A percentile compares a stretch with the other conserved stretches of the same genome.
phyloP scores from a whole-genome alignment of 2,888 invertebrate genomes.

The Halictus ligatus region DNA sequence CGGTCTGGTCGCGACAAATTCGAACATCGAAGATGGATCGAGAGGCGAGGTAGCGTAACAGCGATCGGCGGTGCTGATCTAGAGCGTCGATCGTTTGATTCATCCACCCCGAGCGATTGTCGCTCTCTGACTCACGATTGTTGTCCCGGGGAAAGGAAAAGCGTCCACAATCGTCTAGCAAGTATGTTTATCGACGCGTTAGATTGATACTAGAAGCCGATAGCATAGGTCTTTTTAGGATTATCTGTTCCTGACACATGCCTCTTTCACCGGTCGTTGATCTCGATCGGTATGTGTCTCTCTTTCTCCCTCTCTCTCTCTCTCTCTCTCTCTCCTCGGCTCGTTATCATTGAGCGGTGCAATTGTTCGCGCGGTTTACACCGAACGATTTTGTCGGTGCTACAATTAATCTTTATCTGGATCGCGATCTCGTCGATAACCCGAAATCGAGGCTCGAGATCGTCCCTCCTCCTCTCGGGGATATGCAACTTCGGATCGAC shows the following conservation, averaged over 20 bases:
- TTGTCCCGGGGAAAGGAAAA: constrained; percentile 11
- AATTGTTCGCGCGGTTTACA: constrained; percentile 28
- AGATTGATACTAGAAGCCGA: constrained; percentile 40
- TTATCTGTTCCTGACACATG: constrained; percentile 44
- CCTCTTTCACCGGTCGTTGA: constrained; percentile 53
- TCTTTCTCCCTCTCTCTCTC: background rate
- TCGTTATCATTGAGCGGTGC: constrained; percentile 14
- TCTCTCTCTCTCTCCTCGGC: background rate
- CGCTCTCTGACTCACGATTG: constrained; percentile 4
- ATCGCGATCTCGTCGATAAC: constrained; percentile 8
- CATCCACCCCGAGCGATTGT: background rate
- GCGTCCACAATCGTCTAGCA: constrained; percentile 29
- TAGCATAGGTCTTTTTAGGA: constrained; percentile 31
- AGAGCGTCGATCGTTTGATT: background rate
- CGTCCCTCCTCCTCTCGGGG: background rate
- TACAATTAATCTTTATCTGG: constrained; percentile 27
- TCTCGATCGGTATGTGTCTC: constrained; percentile 27
- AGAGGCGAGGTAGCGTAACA: too few relatives aligned
- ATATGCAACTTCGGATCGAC: background rate
- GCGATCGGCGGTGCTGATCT: background rate
- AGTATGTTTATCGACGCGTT: constrained; percentile 44
- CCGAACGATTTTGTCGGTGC: background rate
- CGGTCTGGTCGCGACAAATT: background rate
- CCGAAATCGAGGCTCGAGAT: background rate
- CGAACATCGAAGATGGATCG: background rate